These are phyloP conservation scores for Ornithoptera priamus DNA, from an alignment of 2,888 invertebrate species.

Conservation along the genomic window DNA sequence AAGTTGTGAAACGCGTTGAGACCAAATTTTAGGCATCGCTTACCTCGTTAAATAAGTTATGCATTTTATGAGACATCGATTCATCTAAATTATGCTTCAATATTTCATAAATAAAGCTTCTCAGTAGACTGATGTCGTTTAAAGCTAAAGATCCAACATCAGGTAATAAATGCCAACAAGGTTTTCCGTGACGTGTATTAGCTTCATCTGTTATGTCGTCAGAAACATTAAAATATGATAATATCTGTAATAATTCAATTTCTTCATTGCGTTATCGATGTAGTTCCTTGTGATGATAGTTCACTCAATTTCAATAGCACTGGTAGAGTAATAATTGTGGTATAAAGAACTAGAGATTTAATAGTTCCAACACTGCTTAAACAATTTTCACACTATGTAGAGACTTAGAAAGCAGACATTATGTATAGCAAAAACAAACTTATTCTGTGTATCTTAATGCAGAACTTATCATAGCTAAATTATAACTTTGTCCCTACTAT, in stretches of 20 bases:
- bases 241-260: constrained; percentile 6
- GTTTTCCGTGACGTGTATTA: constrained; percentile 9
- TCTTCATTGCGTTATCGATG: not conserved
- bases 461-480: too few species aligned
- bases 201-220: constrained; percentile 21
- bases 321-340: not conserved
- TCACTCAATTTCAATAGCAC: not conserved
- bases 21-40: not conserved
- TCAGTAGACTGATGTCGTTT: constrained; percentile 14
- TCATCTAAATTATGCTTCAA: not conserved
- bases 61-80: not conserved
- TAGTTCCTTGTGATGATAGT: too few species aligned
- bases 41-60: constrained; percentile 8
- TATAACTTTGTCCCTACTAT: too few species aligned
- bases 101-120: constrained; percentile 14
- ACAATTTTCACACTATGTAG: too few species aligned
- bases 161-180: constrained; percentile 23
- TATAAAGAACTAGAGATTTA: not conserved
- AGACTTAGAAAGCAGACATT: too few species aligned
- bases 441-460: too few species aligned
- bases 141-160: constrained; percentile 16
- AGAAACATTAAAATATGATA: constrained; percentile 15
- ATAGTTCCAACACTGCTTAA: too few species aligned
- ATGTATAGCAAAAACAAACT: too few species aligned
- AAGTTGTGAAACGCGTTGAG: not conserved